Percentiles rank a stretch among this genome's conserved stretches.
These are phyloP conservation scores for Orthosia incerta DNA, from an alignment of 2,888 invertebrate genomes.

Conservation along the genomic window DNA sequence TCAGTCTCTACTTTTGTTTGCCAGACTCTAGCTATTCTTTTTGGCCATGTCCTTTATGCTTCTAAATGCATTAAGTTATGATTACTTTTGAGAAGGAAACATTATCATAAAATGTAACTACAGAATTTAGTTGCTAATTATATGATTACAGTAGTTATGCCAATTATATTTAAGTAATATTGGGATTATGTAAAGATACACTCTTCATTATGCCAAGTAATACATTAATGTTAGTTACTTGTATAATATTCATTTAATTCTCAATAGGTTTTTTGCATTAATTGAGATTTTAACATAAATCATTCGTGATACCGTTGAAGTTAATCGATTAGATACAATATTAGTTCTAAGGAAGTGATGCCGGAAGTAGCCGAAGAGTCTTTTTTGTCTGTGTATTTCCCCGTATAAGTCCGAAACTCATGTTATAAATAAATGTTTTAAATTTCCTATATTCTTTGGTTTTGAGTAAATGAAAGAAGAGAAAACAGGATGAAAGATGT, in stretches of 20 bases:
- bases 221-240: slow-evolving; percentile 16
- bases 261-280: neutral
- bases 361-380: slow-evolving; percentile 32
- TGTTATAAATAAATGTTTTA: neutral
- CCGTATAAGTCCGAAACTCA: slow-evolving; percentile 15
- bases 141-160: slow-evolving; percentile 10
- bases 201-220: slow-evolving; percentile 18
- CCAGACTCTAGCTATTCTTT: too few species aligned
- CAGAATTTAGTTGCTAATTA: neutral
- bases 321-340: slow-evolving; percentile 27
- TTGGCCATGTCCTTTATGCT: too few species aligned
- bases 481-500: neutral
- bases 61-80: too few species aligned
- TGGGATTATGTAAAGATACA: slow-evolving; percentile 29
- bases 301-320: neutral
- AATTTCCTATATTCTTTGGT: neutral
- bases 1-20: too few species aligned
- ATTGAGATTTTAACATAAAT: slow-evolving; percentile 18
- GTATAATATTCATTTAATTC: slow-evolving; percentile 36
- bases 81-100: neutral
- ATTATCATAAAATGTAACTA: neutral
- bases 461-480: neutral
- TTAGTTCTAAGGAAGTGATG: slow-evolving; percentile 25
- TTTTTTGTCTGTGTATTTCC: slow-evolving; percentile 10
- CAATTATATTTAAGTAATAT: slow-evolving; percentile 9